Evolutionary conservation across 2,888 invertebrate species (phyloP), one percentile per base, ranked within the genome.

Genomic region (Hedychridium roseum): DNA sequence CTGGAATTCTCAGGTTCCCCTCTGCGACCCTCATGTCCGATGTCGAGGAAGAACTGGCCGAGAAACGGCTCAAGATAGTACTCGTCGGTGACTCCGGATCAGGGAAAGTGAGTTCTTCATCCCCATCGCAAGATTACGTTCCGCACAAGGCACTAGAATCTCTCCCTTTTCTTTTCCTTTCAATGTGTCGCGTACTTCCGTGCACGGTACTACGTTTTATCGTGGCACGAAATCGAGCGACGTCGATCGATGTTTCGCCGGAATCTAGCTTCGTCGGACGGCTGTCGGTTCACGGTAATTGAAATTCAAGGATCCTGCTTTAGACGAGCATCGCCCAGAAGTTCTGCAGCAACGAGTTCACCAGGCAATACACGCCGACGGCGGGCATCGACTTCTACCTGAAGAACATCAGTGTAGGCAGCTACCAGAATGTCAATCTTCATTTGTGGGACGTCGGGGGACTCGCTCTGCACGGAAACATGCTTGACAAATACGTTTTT

Each of bases 401-500:
- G 36, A 88, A 88, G 71, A 82, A 87, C 67, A 80, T 87, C 30
- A 78, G 81, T 49, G 83, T 86, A 50, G 83, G 83, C 65, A 76
- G 74, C 11, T 80, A 79, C 61, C 81, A 82, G 41, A 83, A 86
- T 65, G 85, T 89, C 36, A 86, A 88, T 17, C 76, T 92, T 41
- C 87, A 91, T 75, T 83, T 95, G 20, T 92, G 92, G 82, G 94
- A 95, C 77, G 86, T 94, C 43, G 91, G 92, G 32, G 94, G 94
- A 14, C 86, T 87, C 56, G 87, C 91, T 26, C 80, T 91, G 7
- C 83, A 84, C 35, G 90, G 91, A 5, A 82, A 84, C 50, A 93
- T 94, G 92, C 81, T 94, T 31, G 87, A 86, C 60, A 88, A 88
- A 77, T 90, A 89, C 68, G 76, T 89, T 36, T 88, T 85, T 66